Percentiles rank a stretch among this genome's conserved stretches.
Conservation (phyloP, 1,140 invertebrate genomes). For the Lethrus apterus region DNA sequence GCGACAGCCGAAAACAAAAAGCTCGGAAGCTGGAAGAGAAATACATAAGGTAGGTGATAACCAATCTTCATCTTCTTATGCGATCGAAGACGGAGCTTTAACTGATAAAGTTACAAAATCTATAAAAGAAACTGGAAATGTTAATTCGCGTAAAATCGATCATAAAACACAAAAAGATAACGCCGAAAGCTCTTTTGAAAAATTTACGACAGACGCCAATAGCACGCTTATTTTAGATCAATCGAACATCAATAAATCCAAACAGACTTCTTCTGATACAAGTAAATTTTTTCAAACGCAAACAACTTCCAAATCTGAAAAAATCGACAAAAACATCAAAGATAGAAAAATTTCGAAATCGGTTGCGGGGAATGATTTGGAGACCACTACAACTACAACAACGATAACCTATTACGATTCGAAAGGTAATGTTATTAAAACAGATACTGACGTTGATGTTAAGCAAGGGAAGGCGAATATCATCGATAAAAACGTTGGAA, state of each 20-base stretch:
- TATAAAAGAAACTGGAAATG: background rate
- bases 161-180: conserved; percentile 5
- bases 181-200: background rate
- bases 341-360: conserved; percentile 7
- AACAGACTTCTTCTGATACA: background rate
- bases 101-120: background rate
- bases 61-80: conserved; percentile 12
- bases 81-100: conserved; percentile 7
- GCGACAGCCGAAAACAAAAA: conserved; percentile 27
- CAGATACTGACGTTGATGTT: conserved; percentile 27
- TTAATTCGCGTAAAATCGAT: background rate
- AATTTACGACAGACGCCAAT: background rate
- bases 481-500: conserved; percentile 6
- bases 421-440: conserved; percentile 35
- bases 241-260: too few relatives aligned
- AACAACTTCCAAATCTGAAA: background rate
- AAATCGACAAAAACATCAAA: background rate
- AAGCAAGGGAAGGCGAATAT: conserved; percentile 14
- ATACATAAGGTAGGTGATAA: conserved; percentile 33
- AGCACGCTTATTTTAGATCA: too few relatives aligned
- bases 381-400: conserved; percentile 27
- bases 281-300: background rate
- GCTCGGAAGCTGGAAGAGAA: conserved; percentile 28
- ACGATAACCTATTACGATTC: conserved; percentile 38
- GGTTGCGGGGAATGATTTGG: conserved; percentile 6